Evolutionary conservation across 1,140 invertebrate species (phyloP).

Genomic region (Bacillus rossius): DNA sequence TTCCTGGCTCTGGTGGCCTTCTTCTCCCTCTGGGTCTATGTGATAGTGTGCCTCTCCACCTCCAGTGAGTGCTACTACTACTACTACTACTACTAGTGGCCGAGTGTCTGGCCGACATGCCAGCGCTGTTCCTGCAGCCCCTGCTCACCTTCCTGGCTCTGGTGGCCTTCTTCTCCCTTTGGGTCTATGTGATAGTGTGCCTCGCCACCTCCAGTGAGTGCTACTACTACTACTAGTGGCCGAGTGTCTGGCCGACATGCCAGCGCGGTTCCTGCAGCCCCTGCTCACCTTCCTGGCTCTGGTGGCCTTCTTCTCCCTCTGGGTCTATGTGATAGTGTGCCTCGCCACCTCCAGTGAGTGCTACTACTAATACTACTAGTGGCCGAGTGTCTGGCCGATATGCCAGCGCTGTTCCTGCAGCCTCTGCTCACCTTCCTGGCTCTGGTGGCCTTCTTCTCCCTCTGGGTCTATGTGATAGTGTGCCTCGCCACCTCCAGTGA

Average conservation of each 20-base stretch:
- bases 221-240: no score
- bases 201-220: constrained; percentile 64
- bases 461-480: constrained; percentile 77
- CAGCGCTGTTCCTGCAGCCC: constrained; percentile 82
- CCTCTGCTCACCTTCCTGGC: constrained; percentile 80
- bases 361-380: no score
- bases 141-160: constrained; percentile 77
- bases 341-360: constrained; percentile 64
- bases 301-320: constrained; percentile 74
- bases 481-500: constrained; percentile 65
- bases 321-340: constrained; percentile 71
- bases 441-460: constrained; percentile 71
- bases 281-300: constrained; percentile 77
- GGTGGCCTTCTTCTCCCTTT: constrained; percentile 74
- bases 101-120: no score
- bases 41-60: constrained; percentile 66
- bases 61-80: constrained; percentile 64
- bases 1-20: constrained; percentile 73
- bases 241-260: no score
- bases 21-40: constrained; percentile 77
- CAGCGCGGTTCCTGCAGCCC: constrained; percentile 82
- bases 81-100: no score
- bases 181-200: constrained; percentile 71
- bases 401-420: constrained; percentile 83
- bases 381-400: no score